These are phyloP conservation scores for Tragopan temminckii DNA, from an alignment of 2,797 vertebrate genomes.

Conservation along the genomic window DNA sequence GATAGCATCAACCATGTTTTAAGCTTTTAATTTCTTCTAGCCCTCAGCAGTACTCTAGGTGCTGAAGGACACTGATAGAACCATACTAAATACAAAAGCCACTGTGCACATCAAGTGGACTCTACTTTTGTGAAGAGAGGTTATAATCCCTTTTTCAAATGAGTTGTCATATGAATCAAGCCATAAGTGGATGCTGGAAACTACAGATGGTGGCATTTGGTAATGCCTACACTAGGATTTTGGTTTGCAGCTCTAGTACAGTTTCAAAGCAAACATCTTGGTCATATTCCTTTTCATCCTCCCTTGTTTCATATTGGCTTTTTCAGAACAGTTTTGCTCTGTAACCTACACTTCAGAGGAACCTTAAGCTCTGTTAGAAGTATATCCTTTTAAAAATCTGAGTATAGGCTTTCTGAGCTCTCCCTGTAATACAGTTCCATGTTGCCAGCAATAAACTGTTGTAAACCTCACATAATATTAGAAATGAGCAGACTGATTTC, in stretches of 20 bases:
- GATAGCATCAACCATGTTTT: not conserved
- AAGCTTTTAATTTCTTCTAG: conserved; percentile 47
- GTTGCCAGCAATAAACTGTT: not conserved
- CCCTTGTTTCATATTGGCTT: not conserved
- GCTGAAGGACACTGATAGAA: not conserved
- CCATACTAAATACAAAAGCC: not conserved
- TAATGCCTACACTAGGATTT: not conserved
- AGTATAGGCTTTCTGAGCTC: not conserved
- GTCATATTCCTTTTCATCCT: not conserved
- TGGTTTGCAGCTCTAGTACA: not conserved
- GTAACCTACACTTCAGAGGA: not conserved
- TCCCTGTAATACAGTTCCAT: not conserved
- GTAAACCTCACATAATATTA: not conserved
- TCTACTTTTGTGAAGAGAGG: not conserved
- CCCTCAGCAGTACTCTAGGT: not conserved
- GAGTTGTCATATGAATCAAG: not conserved
- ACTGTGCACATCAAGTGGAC: not conserved
- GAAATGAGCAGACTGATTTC: not conserved
- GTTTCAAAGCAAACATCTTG: accelerated
- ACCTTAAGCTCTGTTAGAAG: not conserved
- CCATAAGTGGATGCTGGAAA: not conserved
- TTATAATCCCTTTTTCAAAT: not conserved
- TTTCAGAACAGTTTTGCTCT: not conserved
- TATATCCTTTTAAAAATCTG: not conserved
- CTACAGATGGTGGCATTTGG: conserved; percentile 7